Base-by-base conservation (phyloP, 1,140 invertebrate genomes). In the Megathymus violae region DNA sequence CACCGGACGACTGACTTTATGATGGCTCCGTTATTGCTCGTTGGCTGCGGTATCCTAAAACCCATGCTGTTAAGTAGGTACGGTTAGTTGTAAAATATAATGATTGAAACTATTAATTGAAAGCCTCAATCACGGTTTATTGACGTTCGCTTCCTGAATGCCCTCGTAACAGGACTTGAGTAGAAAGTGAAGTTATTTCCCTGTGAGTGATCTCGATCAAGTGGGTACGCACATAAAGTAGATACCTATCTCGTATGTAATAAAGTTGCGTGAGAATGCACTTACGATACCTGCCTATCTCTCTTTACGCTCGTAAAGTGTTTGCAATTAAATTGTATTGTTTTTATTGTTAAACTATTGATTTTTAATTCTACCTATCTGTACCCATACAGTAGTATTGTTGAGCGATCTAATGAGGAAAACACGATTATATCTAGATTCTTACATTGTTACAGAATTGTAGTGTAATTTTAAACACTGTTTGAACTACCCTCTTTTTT, bases 151-250 rank as follows among this genome's bases (percentile, higher is more conserved):
- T 78, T 80, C 73, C 78, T 78, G 41, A 25, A 51, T 31, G 46
- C n/a, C 41, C 16, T 25, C 38, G 48, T 68, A 67, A 44, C 69
- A 74, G 72, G 68, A 71, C 67, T 66, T 58, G 54, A 70, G 59
- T 81, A 85, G 82, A 85, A 85, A 85, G 82, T 67, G 67, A 54
- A 41, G 69, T 73, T 75, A 76, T 78, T 78, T 65, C 46, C 62
- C 68, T n/a, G n/a, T 60, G 74, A 76, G 58, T 71, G 69, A 80
- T 82, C 67, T 79, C 73, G 76, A 80, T 79, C 62, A 58, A 62
- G 51, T 64, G 64, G 27, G 62, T 67, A 69, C 48, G 52, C 41
- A 54, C 19, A 47, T 43, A 60, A 4, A 47, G 15, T 43, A 62
- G 71, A 72, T 71, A n/a, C 40, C 50, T 62, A 71, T 72, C 76